Evolutionary conservation across 2,888 invertebrate genomes (phyloP), one percentile per base, ranked within the genome.

Genomic region (Folsomia candida): DNA sequence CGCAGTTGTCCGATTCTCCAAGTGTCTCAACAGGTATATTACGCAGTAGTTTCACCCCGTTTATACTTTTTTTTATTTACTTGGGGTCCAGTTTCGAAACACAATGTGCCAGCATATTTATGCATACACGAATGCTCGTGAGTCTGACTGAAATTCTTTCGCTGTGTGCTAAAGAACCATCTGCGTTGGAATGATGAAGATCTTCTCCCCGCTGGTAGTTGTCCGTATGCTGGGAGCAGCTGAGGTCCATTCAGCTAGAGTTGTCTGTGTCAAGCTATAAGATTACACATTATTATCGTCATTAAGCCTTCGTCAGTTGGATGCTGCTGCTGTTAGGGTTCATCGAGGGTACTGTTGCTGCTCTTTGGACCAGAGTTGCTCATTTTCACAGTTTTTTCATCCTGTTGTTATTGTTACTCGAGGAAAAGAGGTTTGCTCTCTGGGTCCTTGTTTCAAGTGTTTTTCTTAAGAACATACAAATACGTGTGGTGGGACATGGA

Each of bases 1-100:
- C 88, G 91, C 81, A 92, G 92, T 81, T 93, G 93, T 83, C 92
- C 92, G 61, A 89, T 90, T 75, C 86, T 92, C 77, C 89, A 91
- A 86, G 88, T 88, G 22, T 72, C 78, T 69, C 77, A 77, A 68
- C 76, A 78, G 78, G 78, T 79, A 37, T n/a, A n/a, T n/a, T n/a
- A n/a, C n/a, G n/a, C n/a, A 37, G 37, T 9, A 9, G 37, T 37
- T 37, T 9, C 37, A n/a, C n/a, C n/a, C n/a, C n/a, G n/a, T n/a
- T n/a, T n/a, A n/a, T 26, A 27, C 27, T 64, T 47, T 51, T 51
- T 51, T 51, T 18, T 54, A 3, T 20, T 64, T 66, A 57, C 28
- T 26, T 66, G 57, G 57, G 22, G 28, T 57, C 66, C 54, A 54
- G 22, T 66, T 64, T 58, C 20, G 58, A n/a, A 58, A 58, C 9